Evolutionary conservation across 2,888 invertebrate genomes (phyloP), one percentile per base, ranked within the genome.

Genomic region (Torymus tubicola): DNA sequence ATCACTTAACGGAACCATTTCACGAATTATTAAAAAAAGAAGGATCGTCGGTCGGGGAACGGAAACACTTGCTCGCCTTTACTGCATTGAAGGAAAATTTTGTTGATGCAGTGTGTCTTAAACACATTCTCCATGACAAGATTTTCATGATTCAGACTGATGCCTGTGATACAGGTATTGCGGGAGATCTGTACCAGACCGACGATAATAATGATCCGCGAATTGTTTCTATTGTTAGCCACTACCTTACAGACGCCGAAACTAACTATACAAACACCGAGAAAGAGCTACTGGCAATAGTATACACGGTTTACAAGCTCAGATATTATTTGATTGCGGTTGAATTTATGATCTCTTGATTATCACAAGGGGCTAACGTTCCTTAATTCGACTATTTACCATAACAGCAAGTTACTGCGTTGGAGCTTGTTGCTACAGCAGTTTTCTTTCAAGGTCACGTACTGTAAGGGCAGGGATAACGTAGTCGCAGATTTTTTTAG

Each of bases 311-410:
- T 1, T 1, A 13, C 0, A 72, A 72, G 18, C 18, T 63, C 53
- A 3, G 53, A 18, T 13, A 12, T 53, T 63, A 73, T 63, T 24
- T 73, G 3, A 73, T 73, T n/a, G n/a, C n/a, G n/a, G n/a, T n/a
- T n/a, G n/a, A n/a, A n/a, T n/a, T n/a, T n/a, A n/a, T n/a, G n/a
- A n/a, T n/a, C n/a, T n/a, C n/a, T n/a, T n/a, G n/a, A n/a, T n/a
- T n/a, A n/a, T n/a, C n/a, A n/a, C n/a, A n/a, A n/a, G n/a, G n/a
- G n/a, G n/a, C n/a, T n/a, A n/a, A n/a, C n/a, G n/a, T n/a, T n/a
- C n/a, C n/a, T n/a, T n/a, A n/a, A n/a, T n/a, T n/a, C n/a, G n/a
- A n/a, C n/a, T n/a, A n/a, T n/a, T n/a, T n/a, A n/a, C n/a, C n/a
- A n/a, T n/a, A n/a, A n/a, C n/a, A n/a, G n/a, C n/a, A n/a, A n/a